These are phyloP conservation scores for Oscheius sp. DNA, from an alignment of 2,888 invertebrate species.

Conservation along the genomic window DNA sequence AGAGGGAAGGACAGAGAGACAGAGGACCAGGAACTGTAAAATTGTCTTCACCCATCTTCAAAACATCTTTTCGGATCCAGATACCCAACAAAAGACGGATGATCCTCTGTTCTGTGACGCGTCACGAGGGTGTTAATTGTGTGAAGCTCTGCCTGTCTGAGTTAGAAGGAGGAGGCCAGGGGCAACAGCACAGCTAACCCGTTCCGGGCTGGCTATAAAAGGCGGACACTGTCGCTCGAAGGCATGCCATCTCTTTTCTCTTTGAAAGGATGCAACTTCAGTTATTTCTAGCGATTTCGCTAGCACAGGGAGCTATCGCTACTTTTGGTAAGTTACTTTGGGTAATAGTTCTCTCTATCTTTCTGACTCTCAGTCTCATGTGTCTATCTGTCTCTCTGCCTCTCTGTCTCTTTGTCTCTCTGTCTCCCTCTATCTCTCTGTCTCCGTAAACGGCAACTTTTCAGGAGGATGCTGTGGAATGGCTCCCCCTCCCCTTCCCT, in stretches of 20 bases:
- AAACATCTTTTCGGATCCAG: too few species aligned
- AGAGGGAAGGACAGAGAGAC: neutral
- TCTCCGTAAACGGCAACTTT: too few species aligned
- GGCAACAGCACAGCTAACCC: constrained; percentile 16
- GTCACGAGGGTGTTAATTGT: too few species aligned
- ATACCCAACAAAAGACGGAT: too few species aligned
- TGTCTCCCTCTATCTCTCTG: too few species aligned
- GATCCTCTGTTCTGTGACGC: too few species aligned
- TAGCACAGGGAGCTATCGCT: constrained; percentile 8
- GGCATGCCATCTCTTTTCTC: constrained; percentile 13
- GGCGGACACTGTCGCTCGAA: constrained; percentile 1
- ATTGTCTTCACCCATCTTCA: too few species aligned
- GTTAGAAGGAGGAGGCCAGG: neutral
- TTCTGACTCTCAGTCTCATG: too few species aligned
- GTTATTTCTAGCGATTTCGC: constrained; percentile 14
- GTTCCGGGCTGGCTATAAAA: constrained; percentile 18
- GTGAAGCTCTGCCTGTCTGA: neutral
- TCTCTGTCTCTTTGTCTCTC: too few species aligned
- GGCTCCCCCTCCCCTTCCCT: constrained; percentile 50
- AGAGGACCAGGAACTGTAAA: neutral
- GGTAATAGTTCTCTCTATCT: too few species aligned
- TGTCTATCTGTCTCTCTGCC: too few species aligned
- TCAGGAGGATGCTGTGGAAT: constrained; percentile 55
- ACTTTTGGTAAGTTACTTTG: constrained; percentile 23
- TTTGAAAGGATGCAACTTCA: constrained; percentile 1